phyloP scores from a whole-genome alignment of 2,888 invertebrate genomes.

The Therioaphis trifolii region DNA sequence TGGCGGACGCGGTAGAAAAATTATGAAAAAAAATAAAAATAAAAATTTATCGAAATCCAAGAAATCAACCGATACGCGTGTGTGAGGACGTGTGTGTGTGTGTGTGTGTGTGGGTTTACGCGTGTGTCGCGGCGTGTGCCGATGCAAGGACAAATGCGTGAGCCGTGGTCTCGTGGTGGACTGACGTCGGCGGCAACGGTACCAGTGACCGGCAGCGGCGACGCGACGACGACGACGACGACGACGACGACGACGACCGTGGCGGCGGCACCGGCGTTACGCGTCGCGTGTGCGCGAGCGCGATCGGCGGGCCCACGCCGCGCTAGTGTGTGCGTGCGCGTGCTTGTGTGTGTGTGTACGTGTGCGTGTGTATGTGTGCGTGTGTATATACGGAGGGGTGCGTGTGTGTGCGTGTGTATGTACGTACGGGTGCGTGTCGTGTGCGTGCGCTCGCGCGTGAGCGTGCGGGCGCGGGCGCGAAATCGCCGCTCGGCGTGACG shows the following conservation, averaged over 20 bases:
- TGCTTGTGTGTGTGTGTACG: not conserved
- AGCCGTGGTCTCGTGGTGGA: conserved; percentile 58
- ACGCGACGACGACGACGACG: conserved; percentile 3
- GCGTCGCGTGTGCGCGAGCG: not conserved
- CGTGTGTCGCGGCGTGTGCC: not conserved
- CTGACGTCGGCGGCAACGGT: conserved; percentile 44
- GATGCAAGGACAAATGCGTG: conserved; percentile 40
- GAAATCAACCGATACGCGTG: no score
- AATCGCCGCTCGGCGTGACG: conserved; percentile 34
- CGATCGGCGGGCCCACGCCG: not conserved
- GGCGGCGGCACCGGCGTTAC: conserved; percentile 23
- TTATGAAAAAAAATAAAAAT: no score
- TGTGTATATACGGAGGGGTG: no score
- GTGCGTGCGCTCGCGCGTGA: not conserved
- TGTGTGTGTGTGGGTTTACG: not conserved
- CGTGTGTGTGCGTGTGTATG: not conserved
- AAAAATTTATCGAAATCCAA: no score
- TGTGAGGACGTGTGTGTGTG: no score
- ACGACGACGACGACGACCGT: conserved; percentile 52
- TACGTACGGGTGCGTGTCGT: not conserved
- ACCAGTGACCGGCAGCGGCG: conserved; percentile 36
- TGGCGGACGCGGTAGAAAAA: no score
- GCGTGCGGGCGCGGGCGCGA: conserved; percentile 15
- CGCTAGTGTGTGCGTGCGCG: not conserved
- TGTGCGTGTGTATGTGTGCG: not conserved